Evolutionary conservation across 1,140 invertebrate species (phyloP), one percentile per base, ranked within the genome.

Genomic region (Colletes gigas): DNA sequence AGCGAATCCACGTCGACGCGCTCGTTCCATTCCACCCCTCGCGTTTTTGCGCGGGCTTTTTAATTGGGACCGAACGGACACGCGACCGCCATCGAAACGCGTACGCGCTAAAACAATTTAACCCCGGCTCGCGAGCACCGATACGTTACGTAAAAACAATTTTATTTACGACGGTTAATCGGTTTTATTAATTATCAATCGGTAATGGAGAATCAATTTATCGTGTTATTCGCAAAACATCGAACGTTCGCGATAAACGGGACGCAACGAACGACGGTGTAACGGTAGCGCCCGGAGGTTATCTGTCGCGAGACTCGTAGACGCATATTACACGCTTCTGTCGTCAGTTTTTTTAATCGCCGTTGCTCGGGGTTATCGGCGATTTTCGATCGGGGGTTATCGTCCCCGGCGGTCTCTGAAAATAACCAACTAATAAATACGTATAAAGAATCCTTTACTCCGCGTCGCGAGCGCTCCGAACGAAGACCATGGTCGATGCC

Each of bases 371-470:
- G 77, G 70, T 79, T 73, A 79, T 79, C 69, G 60, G 9, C 6
- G 77, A 65, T 79, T 10, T 47, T 72, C 69, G 77, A 79, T 65
- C 50, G 17, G 0, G 30, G 75, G 75, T 78, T 78, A 78, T 78
- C 75, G 30, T 0, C 10, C 4, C 10, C 5, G 17, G 19, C 41
- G 47, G 14, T 41, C 19, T 60, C 54, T 66, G 70, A 66, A 79
- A 66, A 65, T 74, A 79, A 65, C 76, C 50, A 15, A 19, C n/a
- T 30, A 30, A 30, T 30, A 30, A 30, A 30, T 30, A 1, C 30
- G 30, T 30, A 30, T 30, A 30, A 30, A 30, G 30, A 30, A 30
- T 30, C 30, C 30, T 30, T 30, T 30, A 30, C 30, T 30, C 30
- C 30, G 30, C 30, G 30, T 1, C 2, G 30, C 30, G 30, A 30